Conservation (phyloP, 2,888 invertebrate genomes). For the Conomelus anceps region DNA sequence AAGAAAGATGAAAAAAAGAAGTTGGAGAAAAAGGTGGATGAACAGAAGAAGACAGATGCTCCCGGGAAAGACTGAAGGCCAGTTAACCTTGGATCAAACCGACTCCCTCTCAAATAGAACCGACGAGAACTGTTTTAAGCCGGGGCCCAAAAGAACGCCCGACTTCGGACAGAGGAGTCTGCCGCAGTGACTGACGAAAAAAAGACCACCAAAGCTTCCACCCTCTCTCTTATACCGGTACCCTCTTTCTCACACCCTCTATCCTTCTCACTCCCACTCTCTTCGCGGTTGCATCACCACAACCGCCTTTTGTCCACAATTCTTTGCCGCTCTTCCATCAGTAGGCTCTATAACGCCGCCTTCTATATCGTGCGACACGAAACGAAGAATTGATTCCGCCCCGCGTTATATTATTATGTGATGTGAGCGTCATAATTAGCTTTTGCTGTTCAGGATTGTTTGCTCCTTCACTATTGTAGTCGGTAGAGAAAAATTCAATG, state of each 20-base stretch:
- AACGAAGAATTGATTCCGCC: background rate
- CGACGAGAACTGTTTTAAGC: background rate
- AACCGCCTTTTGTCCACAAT: background rate
- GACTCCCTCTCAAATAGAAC: background rate
- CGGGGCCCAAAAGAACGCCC: background rate
- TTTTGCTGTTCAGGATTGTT: background rate
- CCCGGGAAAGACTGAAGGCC: background rate
- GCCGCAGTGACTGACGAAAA: background rate
- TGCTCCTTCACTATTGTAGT: background rate
- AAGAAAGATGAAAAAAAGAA: background rate
- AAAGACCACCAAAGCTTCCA: background rate
- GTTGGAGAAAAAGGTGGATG: too few species aligned
- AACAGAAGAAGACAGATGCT: background rate
- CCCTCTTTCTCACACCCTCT: too few species aligned
- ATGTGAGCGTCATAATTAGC: background rate
- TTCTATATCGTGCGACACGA: background rate
- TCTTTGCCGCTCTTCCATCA: background rate
- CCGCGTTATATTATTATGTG: background rate
- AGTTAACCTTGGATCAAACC: background rate
- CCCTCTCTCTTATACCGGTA: too few species aligned
- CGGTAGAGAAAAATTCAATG: background rate
- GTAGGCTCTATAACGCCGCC: background rate
- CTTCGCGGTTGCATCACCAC: background rate
- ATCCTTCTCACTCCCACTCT: background rate
- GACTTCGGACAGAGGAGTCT: background rate